Evolutionary conservation across 92 coral and sea anemone species (phyloP), one percentile per base, ranked within the genome.

Genomic region (Nematostella vectensis): DNA sequence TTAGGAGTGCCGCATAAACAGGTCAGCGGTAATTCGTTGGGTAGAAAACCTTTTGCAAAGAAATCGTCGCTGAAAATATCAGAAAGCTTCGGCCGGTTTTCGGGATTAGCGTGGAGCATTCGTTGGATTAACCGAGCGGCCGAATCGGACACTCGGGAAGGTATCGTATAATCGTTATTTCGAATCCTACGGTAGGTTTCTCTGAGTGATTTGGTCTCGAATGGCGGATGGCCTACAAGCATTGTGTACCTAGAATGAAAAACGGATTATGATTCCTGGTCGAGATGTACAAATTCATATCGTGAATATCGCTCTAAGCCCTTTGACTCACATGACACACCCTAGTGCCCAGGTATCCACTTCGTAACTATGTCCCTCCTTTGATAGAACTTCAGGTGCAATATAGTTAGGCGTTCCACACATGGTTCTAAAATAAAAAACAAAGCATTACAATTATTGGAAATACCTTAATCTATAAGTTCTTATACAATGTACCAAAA

Each of bases 261-360:
- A 25, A 0, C 11, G 10, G 30, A 17, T 47, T 20, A 11, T 17
- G 17, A 17, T 47, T 47, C 8, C 6, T 6, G 17, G 23, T 11
- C 23, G 4, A 6, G 6, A 6, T 33, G 40, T 6, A 33, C 8
- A 33, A 33, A 33, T 33, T 33, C 40, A 33, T n/a, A 15, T 33
- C 6, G 40, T 15, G 40, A 33, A 33, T 33, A 33, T 33, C n/a
- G n/a, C n/a, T n/a, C n/a, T n/a, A n/a, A n/a, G n/a, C n/a, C n/a
- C n/a, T 33, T 6, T 6, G 40, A 73, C 98, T 91, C 68, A 91
- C 98, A 91, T 91, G 38, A 91, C 98, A 36, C 98, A 91, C n/a
- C 98, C 98, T 25, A 91, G 39, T 0, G 98, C 98, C 98, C 98
- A 91, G 1, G 96, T 91, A 44, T 91, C 98, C 72, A 91, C 98